Percentiles rank a stretch among this genome's conserved stretches.
Evolutionary conservation across 2,797 vertebrate genomes (phyloP).

Genomic region (Taeniopygia guttata): DNA sequence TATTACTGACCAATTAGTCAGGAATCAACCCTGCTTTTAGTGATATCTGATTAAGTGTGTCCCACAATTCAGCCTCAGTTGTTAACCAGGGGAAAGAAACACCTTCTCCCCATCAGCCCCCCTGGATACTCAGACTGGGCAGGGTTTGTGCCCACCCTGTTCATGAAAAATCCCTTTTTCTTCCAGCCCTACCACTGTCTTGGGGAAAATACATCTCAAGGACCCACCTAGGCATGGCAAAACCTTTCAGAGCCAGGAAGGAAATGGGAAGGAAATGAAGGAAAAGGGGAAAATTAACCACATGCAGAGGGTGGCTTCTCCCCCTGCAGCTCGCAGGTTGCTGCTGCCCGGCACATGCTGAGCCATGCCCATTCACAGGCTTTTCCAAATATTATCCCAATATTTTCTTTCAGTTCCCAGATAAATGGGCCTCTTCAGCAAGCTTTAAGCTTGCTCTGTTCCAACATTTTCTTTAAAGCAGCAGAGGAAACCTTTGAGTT

Average conservation of each 20-base stretch:
- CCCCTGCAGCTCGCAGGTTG: not conserved
- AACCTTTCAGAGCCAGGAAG: not conserved
- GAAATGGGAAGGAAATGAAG: constrained; percentile 54
- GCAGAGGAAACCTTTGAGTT: not conserved
- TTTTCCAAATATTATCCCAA: constrained; percentile 34
- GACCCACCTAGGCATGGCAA: not conserved
- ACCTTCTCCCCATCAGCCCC: not conserved
- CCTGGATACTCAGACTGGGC: fast-evolving
- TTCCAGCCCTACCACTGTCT: not conserved
- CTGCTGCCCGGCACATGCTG: not conserved
- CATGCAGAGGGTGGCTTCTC: not conserved
- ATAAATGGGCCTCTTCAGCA: constrained; percentile 9
- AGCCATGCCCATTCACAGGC: not conserved
- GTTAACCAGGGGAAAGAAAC: not conserved
- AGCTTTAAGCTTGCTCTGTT: constrained; percentile 11
- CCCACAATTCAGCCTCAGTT: not conserved
- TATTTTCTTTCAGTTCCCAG: constrained; percentile 25
- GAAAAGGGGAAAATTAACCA: constrained; percentile 19
- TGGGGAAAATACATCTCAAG: not conserved
- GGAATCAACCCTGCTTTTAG: constrained; percentile 11
- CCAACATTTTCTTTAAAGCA: not conserved
- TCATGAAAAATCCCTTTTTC: not conserved
- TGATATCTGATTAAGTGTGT: not conserved
- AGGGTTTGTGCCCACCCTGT: not conserved
- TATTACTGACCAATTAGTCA: constrained; percentile 28